These are phyloP conservation scores for Bombus affinis DNA, from an alignment of 1,140 invertebrate species.

Conservation along the genomic window DNA sequence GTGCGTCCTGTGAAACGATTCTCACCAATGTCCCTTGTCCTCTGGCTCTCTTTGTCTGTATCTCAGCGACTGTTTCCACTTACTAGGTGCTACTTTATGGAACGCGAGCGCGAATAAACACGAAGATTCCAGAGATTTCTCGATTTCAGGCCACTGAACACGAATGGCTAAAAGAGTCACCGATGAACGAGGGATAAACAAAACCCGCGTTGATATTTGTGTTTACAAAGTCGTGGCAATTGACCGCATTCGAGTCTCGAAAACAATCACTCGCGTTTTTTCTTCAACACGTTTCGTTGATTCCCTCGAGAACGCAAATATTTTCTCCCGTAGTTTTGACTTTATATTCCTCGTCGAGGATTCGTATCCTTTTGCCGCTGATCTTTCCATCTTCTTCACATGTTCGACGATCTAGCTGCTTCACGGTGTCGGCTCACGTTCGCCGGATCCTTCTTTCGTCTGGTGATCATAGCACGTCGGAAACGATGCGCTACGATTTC, in stretches of 20 bases:
- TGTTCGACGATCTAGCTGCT: not conserved
- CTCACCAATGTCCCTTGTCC: not conserved
- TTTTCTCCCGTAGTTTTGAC: too few species aligned
- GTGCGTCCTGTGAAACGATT: not conserved
- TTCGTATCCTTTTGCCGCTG: not conserved
- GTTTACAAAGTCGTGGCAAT: not conserved
- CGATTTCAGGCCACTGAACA: not conserved
- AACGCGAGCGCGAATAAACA: not conserved
- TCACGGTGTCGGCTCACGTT: not conserved
- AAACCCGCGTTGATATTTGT: not conserved
- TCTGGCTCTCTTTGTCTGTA: not conserved
- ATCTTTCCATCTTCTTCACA: constrained; percentile 23
- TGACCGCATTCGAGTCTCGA: not conserved
- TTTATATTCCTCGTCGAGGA: not conserved
- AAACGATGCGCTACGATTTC: too few species aligned
- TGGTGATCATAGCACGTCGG: not conserved
- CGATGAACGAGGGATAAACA: not conserved
- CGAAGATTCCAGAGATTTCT: not conserved
- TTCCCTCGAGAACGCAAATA: too few species aligned
- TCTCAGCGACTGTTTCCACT: not conserved
- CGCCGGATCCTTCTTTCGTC: not conserved
- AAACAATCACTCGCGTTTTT: not conserved
- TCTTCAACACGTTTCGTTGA: not conserved
- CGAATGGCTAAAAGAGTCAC: not conserved
- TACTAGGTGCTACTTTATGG: too few species aligned